Evolutionary conservation across 2,113 vertebrate genomes (phyloP).

Genomic region (Pseudorectes ferrugineus): DNA sequence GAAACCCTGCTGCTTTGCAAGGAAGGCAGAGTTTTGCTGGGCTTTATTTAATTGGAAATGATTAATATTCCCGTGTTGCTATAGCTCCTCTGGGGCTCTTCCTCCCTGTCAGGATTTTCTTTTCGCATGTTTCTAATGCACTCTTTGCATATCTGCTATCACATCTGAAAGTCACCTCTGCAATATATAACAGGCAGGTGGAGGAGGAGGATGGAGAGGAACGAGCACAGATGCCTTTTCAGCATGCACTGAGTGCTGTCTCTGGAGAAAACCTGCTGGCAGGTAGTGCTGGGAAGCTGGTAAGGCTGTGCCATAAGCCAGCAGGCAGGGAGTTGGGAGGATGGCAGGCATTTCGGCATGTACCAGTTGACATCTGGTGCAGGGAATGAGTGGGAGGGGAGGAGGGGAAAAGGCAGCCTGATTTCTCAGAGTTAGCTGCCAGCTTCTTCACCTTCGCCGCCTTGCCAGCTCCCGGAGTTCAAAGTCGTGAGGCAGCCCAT

Average conservation of each 20-base stretch:
- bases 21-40: not conserved
- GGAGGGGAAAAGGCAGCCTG: not conserved
- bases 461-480: not conserved
- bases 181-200: not conserved
- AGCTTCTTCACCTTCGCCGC: not conserved
- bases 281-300: not conserved
- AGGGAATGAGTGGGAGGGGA: not conserved
- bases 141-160: not conserved
- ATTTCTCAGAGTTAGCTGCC: not conserved
- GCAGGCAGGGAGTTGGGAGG: not conserved
- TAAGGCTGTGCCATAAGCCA: not conserved
- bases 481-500: not conserved
- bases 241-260: not conserved
- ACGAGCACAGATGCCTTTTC: not conserved
- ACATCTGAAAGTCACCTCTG: not conserved
- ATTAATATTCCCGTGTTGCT: not conserved
- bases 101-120: not conserved
- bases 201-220: not conserved
- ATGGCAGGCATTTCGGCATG: not conserved
- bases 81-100: not conserved
- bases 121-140: not conserved
- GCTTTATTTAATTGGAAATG: not conserved
- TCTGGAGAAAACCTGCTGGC: not conserved
- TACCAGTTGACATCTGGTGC: conserved; percentile 25
- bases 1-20: not conserved